Evolutionary conservation across 1,140 invertebrate species (phyloP).

Genomic region (Drosophila azteca): DNA sequence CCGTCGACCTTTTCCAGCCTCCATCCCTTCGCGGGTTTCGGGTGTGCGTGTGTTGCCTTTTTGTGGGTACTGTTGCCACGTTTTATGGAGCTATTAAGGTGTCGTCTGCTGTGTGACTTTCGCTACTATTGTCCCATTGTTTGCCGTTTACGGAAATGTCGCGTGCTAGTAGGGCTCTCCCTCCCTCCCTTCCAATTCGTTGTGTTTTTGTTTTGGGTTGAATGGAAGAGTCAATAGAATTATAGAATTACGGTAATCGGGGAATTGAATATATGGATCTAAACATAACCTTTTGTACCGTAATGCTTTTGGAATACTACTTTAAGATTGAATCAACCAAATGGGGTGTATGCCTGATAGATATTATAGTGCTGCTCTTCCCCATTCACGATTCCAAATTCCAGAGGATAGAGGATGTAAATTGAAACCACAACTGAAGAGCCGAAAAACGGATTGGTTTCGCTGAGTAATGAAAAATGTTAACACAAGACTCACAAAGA

Average conservation of each 20-base stretch:
- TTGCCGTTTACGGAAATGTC: constrained; percentile 51
- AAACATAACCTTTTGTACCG: too few relatives aligned
- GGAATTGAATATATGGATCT: not conserved
- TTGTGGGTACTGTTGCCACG: constrained; percentile 58
- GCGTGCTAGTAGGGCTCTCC: constrained; percentile 38
- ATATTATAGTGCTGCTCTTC: not conserved
- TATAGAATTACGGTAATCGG: not conserved
- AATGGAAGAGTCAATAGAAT: constrained; percentile 11
- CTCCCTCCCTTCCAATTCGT: not conserved
- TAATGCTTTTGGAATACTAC: too few relatives aligned
- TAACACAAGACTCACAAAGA: constrained; percentile 5
- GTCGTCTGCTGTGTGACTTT: constrained; percentile 49
- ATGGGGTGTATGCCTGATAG: not conserved
- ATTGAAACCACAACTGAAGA: constrained; percentile 22
- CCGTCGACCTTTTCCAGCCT: constrained; percentile 20
- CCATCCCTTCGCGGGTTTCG: constrained; percentile 20
- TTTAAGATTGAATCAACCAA: not conserved
- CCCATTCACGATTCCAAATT: not conserved
- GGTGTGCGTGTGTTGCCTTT: constrained; percentile 28
- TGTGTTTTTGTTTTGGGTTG: not conserved
- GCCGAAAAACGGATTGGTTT: constrained; percentile 27
- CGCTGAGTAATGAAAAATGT: constrained; percentile 24
- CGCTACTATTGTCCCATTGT: constrained; percentile 56
- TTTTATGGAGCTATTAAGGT: constrained; percentile 72
- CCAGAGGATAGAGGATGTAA: constrained; percentile 3